phyloP scores from a whole-genome alignment of 2,888 invertebrate genomes.

The Dione vanillae region DNA sequence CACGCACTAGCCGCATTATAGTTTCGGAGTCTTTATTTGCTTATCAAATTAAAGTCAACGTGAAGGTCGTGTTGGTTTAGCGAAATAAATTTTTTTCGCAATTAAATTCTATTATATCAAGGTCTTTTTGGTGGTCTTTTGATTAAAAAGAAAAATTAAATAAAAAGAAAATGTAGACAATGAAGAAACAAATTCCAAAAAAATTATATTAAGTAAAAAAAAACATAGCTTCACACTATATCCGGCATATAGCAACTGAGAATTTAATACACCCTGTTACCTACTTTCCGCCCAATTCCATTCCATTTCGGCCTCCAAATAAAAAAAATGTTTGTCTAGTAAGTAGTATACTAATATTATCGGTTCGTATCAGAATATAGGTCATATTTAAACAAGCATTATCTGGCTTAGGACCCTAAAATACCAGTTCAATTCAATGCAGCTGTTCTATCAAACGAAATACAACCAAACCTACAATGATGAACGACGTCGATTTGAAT shows the following conservation, averaged over 20 bases:
- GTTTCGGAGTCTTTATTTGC: conserved; percentile 6
- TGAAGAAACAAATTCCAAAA: no score
- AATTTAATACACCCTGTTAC: no score
- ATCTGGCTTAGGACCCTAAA: neutral
- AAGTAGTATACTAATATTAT: no score
- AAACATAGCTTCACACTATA: no score
- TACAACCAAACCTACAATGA: conserved; percentile 1
- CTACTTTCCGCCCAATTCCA: no score
- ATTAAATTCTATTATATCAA: conserved; percentile 12
- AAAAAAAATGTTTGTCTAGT: no score
- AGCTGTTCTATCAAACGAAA: conserved; percentile 4
- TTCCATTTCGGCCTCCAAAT: no score
- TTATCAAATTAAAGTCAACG: conserved; percentile 12
- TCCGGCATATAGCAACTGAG: no score
- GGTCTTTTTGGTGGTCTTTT: no score
- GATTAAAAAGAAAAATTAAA: neutral
- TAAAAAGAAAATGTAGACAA: neutral
- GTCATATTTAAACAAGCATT: neutral
- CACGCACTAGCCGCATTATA: conserved; percentile 3
- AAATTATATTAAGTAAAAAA: no score
- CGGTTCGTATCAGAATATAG: neutral
- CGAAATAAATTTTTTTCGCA: conserved; percentile 2
- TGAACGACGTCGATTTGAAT: conserved; percentile 4
- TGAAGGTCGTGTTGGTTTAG: neutral
- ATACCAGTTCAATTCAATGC: neutral